Conservation (phyloP, 2,888 invertebrate genomes). For the Eilema sororculum region DNA sequence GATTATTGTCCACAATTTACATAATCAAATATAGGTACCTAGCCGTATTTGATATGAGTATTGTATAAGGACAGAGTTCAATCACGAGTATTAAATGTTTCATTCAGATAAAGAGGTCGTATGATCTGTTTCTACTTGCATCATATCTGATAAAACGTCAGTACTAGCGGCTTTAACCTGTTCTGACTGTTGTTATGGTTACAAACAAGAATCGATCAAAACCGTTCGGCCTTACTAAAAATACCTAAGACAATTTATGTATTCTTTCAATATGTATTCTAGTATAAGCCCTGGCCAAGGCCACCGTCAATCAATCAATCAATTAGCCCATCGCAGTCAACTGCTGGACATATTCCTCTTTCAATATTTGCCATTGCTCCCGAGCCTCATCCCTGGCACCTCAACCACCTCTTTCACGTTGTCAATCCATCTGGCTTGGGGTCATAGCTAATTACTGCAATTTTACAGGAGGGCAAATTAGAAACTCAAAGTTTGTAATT, state of each 20-base stretch:
- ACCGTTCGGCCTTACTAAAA: background rate
- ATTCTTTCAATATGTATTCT: background rate
- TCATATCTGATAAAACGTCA: conserved; percentile 49
- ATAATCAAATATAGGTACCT: conserved; percentile 34
- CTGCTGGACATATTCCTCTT: no score
- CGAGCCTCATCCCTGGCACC: no score
- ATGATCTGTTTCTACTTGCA: conserved; percentile 50
- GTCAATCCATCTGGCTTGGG: no score
- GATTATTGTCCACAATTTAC: conserved; percentile 36
- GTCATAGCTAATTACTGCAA: no score
- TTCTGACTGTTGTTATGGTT: conserved; percentile 51
- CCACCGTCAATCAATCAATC: no score
- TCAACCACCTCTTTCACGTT: no score
- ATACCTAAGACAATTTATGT: background rate
- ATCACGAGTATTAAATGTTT: conserved; percentile 39
- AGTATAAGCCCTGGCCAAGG: no score
- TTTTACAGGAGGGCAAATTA: no score
- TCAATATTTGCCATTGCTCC: no score
- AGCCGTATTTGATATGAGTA: conserved; percentile 31
- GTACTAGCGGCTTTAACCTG: conserved; percentile 27
- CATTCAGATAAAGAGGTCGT: conserved; percentile 51
- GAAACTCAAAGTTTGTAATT: no score
- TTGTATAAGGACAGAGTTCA: conserved; percentile 33
- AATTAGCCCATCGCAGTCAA: no score
- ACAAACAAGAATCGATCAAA: conserved; percentile 45